Base-by-base conservation (phyloP, 2,888 invertebrate species). In the Charanyca ferruginea region DNA sequence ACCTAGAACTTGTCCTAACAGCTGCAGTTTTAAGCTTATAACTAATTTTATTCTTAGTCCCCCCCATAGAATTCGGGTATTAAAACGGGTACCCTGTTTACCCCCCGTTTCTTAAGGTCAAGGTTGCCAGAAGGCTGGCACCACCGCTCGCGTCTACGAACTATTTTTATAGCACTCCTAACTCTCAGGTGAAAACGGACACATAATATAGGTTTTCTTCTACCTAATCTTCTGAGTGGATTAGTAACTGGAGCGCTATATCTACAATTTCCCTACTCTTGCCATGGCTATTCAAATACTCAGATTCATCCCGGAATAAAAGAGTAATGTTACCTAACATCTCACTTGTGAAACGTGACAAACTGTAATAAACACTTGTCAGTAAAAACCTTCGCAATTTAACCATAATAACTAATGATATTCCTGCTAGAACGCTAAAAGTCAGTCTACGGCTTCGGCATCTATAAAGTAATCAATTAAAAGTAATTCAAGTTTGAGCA, bases 91-190 rank as follows among this genome's bases (percentile, higher is more conserved):
- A n/a, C n/a, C n/a, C n/a, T n/a, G n/a, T n/a, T n/a, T n/a, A n/a
- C n/a, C n/a, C 20, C 41, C 44, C 13, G 28, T 35, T 35, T 32
- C 16, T 11, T 18, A 32, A 49, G 61, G 77, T 67, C 77, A 80
- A 77, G 80, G 77, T 47, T 25, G 16, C 5, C 41, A 32, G 18
- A 42, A 72, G 52, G 45, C 49, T 44, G 55, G 38, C 48, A n/a
- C 25, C 52, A 35, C 22, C 54, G 9, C 44, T 41, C 32, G 32
- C 48, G 53, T 25, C 63, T 71, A 47, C 42, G 16, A 44, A 28
- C 77, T 63, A 77, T 59, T 77, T 77, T 79, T 62, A 66, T 66
- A 64, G 45, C 64, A 54, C 57, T 45, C 44, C 48, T 55, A 59
- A 67, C 51, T 73, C 55, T 60, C 55, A 45, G 32, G n/a, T 28